Base-by-base conservation (phyloP, 2,797 vertebrate genomes). In the Geotrypetes seraphini region DNA sequence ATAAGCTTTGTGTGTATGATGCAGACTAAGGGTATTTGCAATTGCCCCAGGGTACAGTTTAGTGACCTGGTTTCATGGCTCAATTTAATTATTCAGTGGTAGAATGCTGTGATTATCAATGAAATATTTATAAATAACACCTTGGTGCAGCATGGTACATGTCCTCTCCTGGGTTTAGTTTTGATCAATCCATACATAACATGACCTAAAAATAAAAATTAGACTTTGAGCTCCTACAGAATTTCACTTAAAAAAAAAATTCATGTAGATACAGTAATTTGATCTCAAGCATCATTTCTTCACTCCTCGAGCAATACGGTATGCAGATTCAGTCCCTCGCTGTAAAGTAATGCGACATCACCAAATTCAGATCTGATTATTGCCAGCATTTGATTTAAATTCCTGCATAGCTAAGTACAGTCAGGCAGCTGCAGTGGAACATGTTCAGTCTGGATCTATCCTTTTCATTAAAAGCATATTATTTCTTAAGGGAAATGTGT, bases 391-490 rank as follows among this genome's bases (percentile, higher is more conserved):
- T 57, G 37, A 61, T 44, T 44, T 54, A 62, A 60, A 39, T 36
- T 36, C 19, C 39, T 53, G 21, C 13, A 59, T 59, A 41, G 16
- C 16, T 42, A 55, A 59, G 26, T 38, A 33, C 9, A 36, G 5
- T 9, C 23, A 43, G 25, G 19, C 27, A 46, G 30, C 14, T 30
- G 16, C 25, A 19, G 10, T 47, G 21, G 22, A 57, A 30, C 44
- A 16, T 1, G 3, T 3, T 38, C 29, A 25, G 30, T 12, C 13
- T 5, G 50, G 22, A 53, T 39, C 42, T 52, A 61, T 36, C 28
- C 18, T 53, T 37, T 64, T 67, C 47, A 61, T 71, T 60, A 71
- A 69, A 65, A 46, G 39, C 43, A 56, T 50, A 63, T 66, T 47
- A 53, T 40, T 48, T 34, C 38, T 61, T 52, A 49, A 60, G 40